phyloP scores from a whole-genome alignment of 2,113 vertebrate species.

The Lophochroa leadbeateri region DNA sequence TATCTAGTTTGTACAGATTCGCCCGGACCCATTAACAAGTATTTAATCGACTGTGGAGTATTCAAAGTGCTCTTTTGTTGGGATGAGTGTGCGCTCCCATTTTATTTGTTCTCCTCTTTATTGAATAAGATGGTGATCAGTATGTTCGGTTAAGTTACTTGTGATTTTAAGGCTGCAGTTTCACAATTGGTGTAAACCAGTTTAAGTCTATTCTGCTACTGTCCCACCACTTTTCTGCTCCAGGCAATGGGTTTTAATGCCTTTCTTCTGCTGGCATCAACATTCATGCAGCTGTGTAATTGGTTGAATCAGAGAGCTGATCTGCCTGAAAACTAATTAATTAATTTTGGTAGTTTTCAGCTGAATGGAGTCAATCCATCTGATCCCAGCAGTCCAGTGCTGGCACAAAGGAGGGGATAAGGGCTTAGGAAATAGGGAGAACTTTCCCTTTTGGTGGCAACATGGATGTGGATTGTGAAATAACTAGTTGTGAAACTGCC shows the following conservation, averaged over 20 bases:
- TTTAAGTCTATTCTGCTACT: constrained; percentile 17
- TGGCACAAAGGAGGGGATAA: background rate
- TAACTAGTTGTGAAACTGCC: constrained; percentile 16
- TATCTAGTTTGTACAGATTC: background rate
- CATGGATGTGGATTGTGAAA: constrained; percentile 16
- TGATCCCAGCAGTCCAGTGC: constrained; percentile 25
- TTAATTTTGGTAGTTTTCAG: constrained; percentile 51
- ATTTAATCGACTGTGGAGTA: background rate
- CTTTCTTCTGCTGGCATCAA: constrained; percentile 22
- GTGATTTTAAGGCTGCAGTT: constrained; percentile 4
- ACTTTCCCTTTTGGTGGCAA: constrained; percentile 51
- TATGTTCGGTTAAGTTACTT: background rate
- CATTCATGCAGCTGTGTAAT: background rate
- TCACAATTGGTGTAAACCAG: background rate
- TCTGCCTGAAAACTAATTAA: constrained; percentile 36
- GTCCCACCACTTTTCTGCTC: constrained; percentile 9
- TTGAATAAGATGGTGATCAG: background rate
- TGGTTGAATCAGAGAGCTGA: constrained; percentile 30
- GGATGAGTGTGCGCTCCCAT: background rate
- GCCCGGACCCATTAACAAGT: background rate
- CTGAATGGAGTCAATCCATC: constrained; percentile 24
- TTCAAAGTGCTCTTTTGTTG: background rate
- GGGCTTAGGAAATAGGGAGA: background rate
- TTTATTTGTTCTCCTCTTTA: background rate
- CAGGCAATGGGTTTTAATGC: background rate